Conservation (phyloP, 1,140 invertebrate genomes). For the Tetramorium parvispinum region DNA sequence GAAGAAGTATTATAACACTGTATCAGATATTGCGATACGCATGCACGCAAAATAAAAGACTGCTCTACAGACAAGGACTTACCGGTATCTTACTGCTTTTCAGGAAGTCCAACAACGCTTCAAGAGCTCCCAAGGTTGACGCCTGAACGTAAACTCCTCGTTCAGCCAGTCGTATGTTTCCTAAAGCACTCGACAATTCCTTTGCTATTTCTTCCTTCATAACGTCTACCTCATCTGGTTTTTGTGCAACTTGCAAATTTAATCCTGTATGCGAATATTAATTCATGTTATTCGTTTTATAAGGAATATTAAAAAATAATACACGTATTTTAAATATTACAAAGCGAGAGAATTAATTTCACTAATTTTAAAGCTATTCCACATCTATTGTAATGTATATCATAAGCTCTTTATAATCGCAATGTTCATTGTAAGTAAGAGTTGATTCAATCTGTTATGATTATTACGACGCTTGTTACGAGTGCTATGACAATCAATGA, state of each 20-base stretch:
- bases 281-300: neutral
- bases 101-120: constrained; percentile 98
- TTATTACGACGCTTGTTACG: no score
- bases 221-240: constrained; percentile 96
- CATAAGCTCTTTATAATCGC: no score
- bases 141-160: constrained; percentile 99
- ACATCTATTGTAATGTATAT: no score
- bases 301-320: neutral
- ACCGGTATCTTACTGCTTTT: constrained; percentile 98
- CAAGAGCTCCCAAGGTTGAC: constrained; percentile 98
- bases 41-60: neutral
- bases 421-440: no score
- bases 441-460: no score
- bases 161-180: constrained; percentile 95
- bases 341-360: neutral
- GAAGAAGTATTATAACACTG: neutral
- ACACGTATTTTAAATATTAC: neutral
- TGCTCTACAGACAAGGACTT: constrained; percentile 81
- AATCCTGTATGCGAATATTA: constrained; percentile 86
- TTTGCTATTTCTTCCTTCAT: constrained; percentile 92
- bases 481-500: no score
- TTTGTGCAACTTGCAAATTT: constrained; percentile 95
- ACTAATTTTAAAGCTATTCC: no score
- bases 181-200: constrained; percentile 95
- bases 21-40: neutral